Base-by-base conservation (phyloP, 2,888 invertebrate species). In the Synanthedon andrenaeformis region DNA sequence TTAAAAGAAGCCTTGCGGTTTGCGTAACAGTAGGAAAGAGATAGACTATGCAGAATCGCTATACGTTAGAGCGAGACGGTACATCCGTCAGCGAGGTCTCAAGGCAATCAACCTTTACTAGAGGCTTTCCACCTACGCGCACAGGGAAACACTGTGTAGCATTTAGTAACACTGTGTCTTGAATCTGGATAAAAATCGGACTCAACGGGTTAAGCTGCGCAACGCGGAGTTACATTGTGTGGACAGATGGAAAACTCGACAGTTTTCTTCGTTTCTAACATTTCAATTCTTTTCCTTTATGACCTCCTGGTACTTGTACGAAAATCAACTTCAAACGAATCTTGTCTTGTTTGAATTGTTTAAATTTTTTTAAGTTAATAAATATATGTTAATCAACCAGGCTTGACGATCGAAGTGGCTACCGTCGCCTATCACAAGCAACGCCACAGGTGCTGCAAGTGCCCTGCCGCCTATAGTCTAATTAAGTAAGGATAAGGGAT, bases 31-130 rank as follows among this genome's bases (percentile, higher is more conserved):
- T 57, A 52, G 57, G 73, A 83, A 51, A 62, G 70, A 66, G 78
- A 83, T 42, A 56, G 60, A 53, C 42, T 45, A 67, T 71, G 74
- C 53, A 17, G 2, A 17, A 28, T 19, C 41, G 45, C 19, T 3
- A 42, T 53, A 49, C 23, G 71, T 51, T 49, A 50, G 70, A 79
- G 60, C 54, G 67, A 60, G 77, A 79, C 52, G 53, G 65, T 58
- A 53, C 12, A 53, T 48, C 56, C 59, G 63, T 62, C 66, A 66
- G 67, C 70, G 71, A 64, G 68, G 69, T 71, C 72, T 85, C 85
- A 86, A 86, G 85, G 85, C 70, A 79, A 86, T 72, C 85, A 74
- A 85, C 85, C 85, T 83, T 84, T 83, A 80, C 82, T 55, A 62
- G 67, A 66, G 69, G 79, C 73, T 79, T 83, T 82, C 80, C 81